Conservation (phyloP, 2,888 invertebrate species). For the Psylliodes chrysocephalus region DNA sequence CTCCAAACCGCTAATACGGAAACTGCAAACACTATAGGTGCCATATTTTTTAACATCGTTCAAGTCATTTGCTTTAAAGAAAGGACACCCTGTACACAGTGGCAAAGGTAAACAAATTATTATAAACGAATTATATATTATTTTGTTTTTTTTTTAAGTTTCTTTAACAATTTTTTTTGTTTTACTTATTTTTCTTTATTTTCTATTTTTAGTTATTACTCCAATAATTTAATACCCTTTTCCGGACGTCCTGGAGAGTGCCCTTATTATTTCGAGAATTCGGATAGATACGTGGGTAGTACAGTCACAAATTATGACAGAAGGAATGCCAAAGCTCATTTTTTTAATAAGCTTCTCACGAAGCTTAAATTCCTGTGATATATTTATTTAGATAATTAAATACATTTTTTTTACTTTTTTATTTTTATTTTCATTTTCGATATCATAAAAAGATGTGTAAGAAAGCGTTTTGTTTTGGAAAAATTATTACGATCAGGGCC, state of each 20-base stretch:
- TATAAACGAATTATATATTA: neutral
- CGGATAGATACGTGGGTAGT: constrained; percentile 32
- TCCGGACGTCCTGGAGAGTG: constrained; percentile 23
- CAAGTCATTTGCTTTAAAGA: constrained; percentile 79
- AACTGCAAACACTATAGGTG: constrained; percentile 77
- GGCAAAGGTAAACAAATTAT: constrained; percentile 70
- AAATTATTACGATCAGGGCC: no score
- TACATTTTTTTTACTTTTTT: constrained; percentile 23
- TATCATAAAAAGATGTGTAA: no score
- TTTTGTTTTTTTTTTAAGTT: no score
- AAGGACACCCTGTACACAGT: constrained; percentile 71
- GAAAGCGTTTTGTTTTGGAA: no score
- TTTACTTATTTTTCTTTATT: constrained; percentile 35
- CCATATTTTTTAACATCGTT: constrained; percentile 79
- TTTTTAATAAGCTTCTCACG: constrained; percentile 27
- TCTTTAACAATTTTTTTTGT: no score
- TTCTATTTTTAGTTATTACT: constrained; percentile 31
- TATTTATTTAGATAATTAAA: constrained; percentile 3
- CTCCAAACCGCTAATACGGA: constrained; percentile 74
- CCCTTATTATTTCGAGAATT: constrained; percentile 31
- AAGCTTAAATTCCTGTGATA: constrained; percentile 33
- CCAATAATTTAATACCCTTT: constrained; percentile 6
- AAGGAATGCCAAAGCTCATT: constrained; percentile 7
- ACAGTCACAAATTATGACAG: constrained; percentile 1
- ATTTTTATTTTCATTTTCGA: constrained; percentile 33